phyloP scores from a whole-genome alignment of 2,797 vertebrate species.

The Trichosurus vulpecula region DNA sequence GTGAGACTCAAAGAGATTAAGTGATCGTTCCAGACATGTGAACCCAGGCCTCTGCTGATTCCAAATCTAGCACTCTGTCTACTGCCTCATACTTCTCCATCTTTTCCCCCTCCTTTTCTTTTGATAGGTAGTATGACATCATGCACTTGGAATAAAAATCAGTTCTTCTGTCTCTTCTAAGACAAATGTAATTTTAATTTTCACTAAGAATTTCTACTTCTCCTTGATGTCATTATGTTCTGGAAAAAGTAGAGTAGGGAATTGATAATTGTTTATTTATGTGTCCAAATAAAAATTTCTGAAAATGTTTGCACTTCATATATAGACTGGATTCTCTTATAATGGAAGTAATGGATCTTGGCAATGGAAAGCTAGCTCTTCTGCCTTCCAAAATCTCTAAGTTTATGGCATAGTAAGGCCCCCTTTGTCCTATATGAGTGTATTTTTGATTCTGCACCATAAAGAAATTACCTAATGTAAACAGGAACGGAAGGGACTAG shows the following conservation, averaged over 20 bases:
- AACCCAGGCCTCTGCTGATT: not conserved
- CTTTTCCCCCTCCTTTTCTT: not conserved
- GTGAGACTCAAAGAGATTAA: too few species aligned
- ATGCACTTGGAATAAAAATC: not conserved
- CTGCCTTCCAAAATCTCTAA: constrained; percentile 47
- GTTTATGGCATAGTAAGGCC: constrained; percentile 9
- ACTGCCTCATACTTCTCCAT: not conserved
- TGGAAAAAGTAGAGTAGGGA: not conserved
- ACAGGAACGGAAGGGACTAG: too few species aligned
- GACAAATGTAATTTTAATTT: not conserved
- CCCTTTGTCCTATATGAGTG: not conserved
- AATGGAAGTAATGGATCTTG: constrained; percentile 40
- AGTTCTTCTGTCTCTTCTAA: not conserved
- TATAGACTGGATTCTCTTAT: constrained; percentile 63
- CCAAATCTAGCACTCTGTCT: not conserved
- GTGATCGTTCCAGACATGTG: not conserved
- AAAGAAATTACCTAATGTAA: too few species aligned
- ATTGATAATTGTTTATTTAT: constrained; percentile 18
- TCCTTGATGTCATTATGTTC: not conserved
- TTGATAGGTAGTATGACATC: too few species aligned
- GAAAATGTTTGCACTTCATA: constrained; percentile 63
- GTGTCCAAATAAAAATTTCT: constrained; percentile 68
- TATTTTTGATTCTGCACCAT: not conserved
- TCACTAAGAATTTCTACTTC: not conserved
- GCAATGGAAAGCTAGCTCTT: constrained; percentile 72